A percentile compares a stretch with the other conserved stretches of the same genome.
Evolutionary conservation across 2,888 invertebrate genomes (phyloP).

Genomic region (Sepioteuthis lessoniana): DNA sequence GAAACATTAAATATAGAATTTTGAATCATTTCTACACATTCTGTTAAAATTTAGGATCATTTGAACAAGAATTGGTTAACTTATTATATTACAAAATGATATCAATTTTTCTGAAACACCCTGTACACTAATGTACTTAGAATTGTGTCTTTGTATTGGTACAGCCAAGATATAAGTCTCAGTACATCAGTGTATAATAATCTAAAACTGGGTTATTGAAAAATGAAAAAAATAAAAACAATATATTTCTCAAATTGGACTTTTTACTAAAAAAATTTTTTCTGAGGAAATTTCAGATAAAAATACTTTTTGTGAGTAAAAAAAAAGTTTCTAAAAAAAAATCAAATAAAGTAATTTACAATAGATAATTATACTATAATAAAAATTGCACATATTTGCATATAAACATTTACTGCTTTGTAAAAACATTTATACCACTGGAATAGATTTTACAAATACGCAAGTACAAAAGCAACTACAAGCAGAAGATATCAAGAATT

Average conservation of each 20-base stretch:
- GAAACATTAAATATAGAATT: too few species aligned
- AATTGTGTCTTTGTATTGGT: too few species aligned
- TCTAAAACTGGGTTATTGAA: neutral
- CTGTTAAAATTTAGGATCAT: too few species aligned
- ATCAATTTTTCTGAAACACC: too few species aligned
- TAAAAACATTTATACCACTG: neutral
- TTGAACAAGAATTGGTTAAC: too few species aligned
- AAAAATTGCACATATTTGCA: neutral
- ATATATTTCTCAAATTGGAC: neutral
- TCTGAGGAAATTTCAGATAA: neutral
- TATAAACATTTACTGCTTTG: neutral
- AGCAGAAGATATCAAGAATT: neutral
- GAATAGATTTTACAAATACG: neutral
- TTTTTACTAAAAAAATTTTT: neutral
- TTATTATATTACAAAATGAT: too few species aligned
- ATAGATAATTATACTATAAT: neutral
- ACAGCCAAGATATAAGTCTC: too few species aligned
- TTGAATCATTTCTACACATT: too few species aligned
- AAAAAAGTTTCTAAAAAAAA: neutral
- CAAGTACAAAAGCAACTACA: neutral
- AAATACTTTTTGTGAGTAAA: neutral
- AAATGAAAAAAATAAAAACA: neutral
- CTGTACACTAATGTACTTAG: too few species aligned
- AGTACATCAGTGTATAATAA: too few species aligned
- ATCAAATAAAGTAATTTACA: neutral